Evolutionary conservation across 2,797 vertebrate genomes (phyloP).

Genomic region (Eulemur rubriventer): DNA sequence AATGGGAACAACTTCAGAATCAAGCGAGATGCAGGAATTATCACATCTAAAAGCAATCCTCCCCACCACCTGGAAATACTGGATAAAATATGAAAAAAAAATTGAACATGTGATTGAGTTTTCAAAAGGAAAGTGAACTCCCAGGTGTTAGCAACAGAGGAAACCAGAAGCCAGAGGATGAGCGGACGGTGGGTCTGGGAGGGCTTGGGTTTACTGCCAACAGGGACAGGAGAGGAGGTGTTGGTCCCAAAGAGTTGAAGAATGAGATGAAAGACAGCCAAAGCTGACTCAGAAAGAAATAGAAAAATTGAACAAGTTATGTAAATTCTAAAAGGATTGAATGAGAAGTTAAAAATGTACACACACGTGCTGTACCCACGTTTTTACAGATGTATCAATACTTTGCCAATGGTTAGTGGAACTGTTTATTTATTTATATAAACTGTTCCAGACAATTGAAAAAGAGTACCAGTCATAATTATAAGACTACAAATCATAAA

Average conservation of each 20-base stretch:
- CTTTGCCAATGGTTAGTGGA: background rate
- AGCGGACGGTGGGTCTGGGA: background rate
- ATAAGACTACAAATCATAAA: conserved; percentile 1
- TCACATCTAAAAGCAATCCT: background rate
- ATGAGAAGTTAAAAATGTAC: background rate
- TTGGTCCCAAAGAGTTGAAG: no score
- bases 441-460: background rate
- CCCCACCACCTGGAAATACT: background rate
- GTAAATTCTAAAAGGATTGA: background rate
- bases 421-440: conserved; percentile 13
- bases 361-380: background rate
- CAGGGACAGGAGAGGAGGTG: no score
- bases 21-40: background rate
- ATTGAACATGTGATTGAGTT: background rate
- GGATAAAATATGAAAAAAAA: background rate
- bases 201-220: background rate
- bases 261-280: background rate
- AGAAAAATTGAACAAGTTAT: background rate
- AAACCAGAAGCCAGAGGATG: background rate
- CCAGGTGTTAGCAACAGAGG: background rate
- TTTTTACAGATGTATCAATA: background rate
- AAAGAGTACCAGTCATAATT: background rate
- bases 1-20: background rate
- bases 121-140: conserved; percentile 12
- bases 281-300: background rate